Evolutionary conservation across 2,888 invertebrate species (phyloP), one percentile per base, ranked within the genome.

Genomic region (Arctia plantaginis): DNA sequence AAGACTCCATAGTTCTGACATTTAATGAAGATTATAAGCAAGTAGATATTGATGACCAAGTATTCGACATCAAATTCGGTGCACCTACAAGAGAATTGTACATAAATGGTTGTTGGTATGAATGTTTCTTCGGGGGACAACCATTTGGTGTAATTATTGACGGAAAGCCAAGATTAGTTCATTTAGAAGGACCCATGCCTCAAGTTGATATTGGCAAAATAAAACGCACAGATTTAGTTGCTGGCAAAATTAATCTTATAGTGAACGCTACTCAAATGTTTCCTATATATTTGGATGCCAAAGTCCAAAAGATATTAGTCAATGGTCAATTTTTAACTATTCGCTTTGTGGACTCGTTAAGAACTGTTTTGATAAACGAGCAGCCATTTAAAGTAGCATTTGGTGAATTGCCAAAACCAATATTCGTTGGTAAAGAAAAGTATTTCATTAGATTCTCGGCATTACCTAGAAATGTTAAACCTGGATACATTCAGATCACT

Each of bases 111-210:
- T 96, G 97, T 77, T 98, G 98, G 96, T 99, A 97, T 91, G 99
- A 99, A 90, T 98, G 99, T 85, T 98, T 98, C 91, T 99, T 99
- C 90, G 99, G 98, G 51, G 99, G 99, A 1, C 97, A 98, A 67
- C 97, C 98, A 0, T 96, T 98, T 69, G 97, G 97, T 1, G 97
- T 99, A 18, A 97, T 98, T 66, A 96, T 99, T 59, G 97, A 98
- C 75, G 98, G 97, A 1, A 97, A 97, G 78, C 96, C 97, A n/a
- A 97, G 98, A 78, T 95, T 97, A 66, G 96, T 99, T 1, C 97
- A 98, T 86, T 94, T 99, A 15, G 98, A 98, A 85, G 99, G 99
- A 0, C 98, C 99, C 0, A 97, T 99, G 7, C 99, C 99, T 0
- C 98, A 98, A 93, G 99, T 99, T 0, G 98, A 98, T 90, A 98